Evolutionary conservation across 2,888 invertebrate species (phyloP), one percentile per base, ranked within the genome.

Genomic region (Oligia strigilis): DNA sequence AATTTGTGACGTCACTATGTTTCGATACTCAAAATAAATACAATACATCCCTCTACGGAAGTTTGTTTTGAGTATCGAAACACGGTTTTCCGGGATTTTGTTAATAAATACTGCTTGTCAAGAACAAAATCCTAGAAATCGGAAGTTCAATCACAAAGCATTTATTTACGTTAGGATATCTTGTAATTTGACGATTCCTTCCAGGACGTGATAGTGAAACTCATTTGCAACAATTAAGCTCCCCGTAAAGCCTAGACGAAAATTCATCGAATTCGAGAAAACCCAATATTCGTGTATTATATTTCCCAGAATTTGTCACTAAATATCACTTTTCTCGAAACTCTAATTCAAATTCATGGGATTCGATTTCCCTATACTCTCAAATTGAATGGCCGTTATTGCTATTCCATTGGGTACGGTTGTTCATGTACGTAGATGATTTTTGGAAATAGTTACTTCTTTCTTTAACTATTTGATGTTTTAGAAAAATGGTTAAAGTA

Each of bases 111-210:
- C 55, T 55, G 9, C 23, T 72, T 40, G 70, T 69, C n/a, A n/a
- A 70, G 6, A 78, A 65, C 52, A 65, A 64, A 52, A 66, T 52
- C 9, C 23, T 14, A n/a, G 70, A 64, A 67, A 64, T 65, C 19
- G 8, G 64, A 64, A 62, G 43, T 72, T 67, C 67, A 49, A 72
- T 77, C 52, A 76, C 55, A 70, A 73, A 73, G 46, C 62, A 19
- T 55, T 58, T 36, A 19, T 62, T 49, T 36, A 65, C 23, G 29
- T 13, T 49, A 9, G 55, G 55, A 9, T 55, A 23, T 55, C 55
- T 55, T 55, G 23, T 23, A 9, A 58, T 58, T 11, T 23, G 8
- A 58, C 23, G 58, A 23, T 9, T 23, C 23, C 23, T 58, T 58
- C 23, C 23, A 9, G 58, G 9, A 9, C 23, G 58, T 58, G 58